Conservation (phyloP, 2,888 invertebrate genomes). For the Troilus luridus region DNA sequence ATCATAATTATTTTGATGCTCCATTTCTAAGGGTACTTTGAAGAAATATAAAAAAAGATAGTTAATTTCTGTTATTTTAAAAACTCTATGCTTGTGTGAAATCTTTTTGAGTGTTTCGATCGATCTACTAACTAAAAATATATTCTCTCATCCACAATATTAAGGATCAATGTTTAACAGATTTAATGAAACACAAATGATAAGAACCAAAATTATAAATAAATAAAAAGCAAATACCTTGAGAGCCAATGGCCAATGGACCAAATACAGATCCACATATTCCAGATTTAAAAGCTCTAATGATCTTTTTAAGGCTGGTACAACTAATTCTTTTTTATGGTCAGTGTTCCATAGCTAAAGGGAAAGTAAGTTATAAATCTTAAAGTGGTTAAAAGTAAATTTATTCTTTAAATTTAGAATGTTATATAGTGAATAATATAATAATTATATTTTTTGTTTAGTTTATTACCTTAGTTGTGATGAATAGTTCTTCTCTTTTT, state of each 20-base stretch:
- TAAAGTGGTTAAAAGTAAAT: background rate
- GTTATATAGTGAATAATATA: background rate
- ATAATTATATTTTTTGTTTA: slow-evolving; percentile 7
- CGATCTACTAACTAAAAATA: no score
- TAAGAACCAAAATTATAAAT: background rate
- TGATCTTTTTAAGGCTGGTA: slow-evolving; percentile 77
- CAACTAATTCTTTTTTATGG: slow-evolving; percentile 84
- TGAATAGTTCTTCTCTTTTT: slow-evolving; percentile 79
- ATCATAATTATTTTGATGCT: no score
- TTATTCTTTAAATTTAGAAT: background rate
- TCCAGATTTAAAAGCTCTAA: slow-evolving; percentile 81
- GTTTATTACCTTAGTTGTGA: slow-evolving; percentile 75
- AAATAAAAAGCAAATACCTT: background rate
- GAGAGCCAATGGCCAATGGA: slow-evolving; percentile 92
- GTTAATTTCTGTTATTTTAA: no score
- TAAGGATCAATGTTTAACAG: no score
- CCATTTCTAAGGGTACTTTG: no score
- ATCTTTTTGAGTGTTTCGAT: no score
- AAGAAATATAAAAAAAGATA: no score
- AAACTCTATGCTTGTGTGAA: no score
- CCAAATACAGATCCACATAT: slow-evolving; percentile 90
- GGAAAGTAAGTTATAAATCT: slow-evolving; percentile 28
- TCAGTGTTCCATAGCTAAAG: slow-evolving; percentile 83
- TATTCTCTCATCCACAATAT: no score
- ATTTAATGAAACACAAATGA: background rate